Evolutionary conservation across 2,888 invertebrate genomes (phyloP), one percentile per base, ranked within the genome.

Genomic region (Didymodactylos carnosus): DNA sequence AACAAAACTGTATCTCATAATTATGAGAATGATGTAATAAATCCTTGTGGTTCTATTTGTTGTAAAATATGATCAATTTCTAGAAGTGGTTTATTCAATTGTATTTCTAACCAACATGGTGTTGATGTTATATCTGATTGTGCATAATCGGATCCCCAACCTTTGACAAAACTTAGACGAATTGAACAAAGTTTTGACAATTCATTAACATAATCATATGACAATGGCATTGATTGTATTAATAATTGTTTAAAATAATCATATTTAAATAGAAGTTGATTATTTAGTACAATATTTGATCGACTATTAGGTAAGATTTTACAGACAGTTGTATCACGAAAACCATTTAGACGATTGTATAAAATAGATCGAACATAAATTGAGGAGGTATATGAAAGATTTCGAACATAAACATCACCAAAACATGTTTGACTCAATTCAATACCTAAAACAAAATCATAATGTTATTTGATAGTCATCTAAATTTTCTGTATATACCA

Each of bases 141-240:
- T 29, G 29, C 35, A 29, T 3, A 53, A 8, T 53, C 53, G n/a
- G 16, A 53, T 29, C 53, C 53, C 53, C 53, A 53, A 53, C 53
- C 53, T 19, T 97, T 97, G 46, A 98, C 97, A 82, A 98, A 97
- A 79, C 94, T 94, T 92, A 98, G 93, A 77, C 95, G 87, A 87
- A 98, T 97, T 73, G 94, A 95, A 83, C 95, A 95, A 95, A 97
- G 97, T 86, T 97, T 97, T 1, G 95, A 97, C 78, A 98, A 87
- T 85, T 98, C 97, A 80, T 94, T 98, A 27, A 97, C 97, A 35
- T 95, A 94, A 83, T 98, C 97, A 81, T 95, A 98, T 13, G 97
- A 97, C 81, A 94, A 94, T 84, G 94, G 93, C 4, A 97, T 95
- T 79, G 93, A 93, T 82, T 97, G 92, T 13, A 92, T 92, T 53